Conservation (phyloP, 2,113 vertebrate species). For the Corythornis vintsioides region DNA sequence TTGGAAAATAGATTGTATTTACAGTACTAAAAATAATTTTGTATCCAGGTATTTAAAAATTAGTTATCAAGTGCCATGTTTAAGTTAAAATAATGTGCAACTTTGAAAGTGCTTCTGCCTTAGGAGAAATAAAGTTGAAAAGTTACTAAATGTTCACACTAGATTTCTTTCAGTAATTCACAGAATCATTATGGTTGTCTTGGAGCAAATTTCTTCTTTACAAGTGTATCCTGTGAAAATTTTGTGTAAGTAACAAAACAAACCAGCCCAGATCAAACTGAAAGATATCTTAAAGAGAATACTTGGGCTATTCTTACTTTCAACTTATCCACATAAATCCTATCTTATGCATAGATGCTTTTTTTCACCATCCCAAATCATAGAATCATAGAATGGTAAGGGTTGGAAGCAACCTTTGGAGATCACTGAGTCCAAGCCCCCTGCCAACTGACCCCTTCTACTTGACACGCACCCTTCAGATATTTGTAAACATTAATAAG, state of each 20-base stretch:
- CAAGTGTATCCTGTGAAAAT: neutral
- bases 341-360: neutral
- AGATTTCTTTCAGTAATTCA: neutral
- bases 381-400: no score
- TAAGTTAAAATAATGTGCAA: neutral
- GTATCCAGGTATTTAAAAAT: neutral
- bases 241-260: neutral
- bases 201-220: neutral
- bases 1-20: neutral
- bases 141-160: neutral
- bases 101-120: neutral
- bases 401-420: no score
- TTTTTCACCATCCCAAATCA: no score
- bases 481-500: no score
- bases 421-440: no score
- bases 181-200: neutral
- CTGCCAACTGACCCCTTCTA: no score
- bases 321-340: neutral
- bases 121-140: neutral
- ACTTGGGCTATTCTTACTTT: neutral
- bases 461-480: no score
- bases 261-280: neutral
- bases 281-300: neutral
- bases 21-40: neutral
- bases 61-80: neutral